phyloP scores from a whole-genome alignment of 2,888 invertebrate genomes.

The Hydriomena furcata region DNA sequence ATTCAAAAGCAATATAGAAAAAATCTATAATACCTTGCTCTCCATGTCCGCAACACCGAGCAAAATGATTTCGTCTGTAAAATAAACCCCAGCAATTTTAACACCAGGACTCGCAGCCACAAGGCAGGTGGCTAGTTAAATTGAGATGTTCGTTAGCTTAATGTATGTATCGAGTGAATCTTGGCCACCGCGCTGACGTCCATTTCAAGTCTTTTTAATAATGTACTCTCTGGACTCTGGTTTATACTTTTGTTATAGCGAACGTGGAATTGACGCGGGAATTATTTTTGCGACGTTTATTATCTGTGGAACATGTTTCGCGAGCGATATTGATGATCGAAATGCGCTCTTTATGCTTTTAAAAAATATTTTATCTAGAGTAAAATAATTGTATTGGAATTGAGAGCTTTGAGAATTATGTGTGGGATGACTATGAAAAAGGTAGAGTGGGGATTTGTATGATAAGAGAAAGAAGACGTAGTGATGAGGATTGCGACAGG shows the following conservation, averaged over 20 bases:
- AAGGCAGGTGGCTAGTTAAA: slow-evolving; percentile 63
- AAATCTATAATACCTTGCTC: background rate
- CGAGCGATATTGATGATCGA: background rate
- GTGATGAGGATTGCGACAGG: no score
- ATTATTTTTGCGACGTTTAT: background rate
- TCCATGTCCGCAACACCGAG: background rate
- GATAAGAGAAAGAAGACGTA: no score
- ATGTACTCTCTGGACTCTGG: slow-evolving; percentile 5
- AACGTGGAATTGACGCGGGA: background rate
- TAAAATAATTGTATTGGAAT: no score
- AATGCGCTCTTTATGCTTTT: no score
- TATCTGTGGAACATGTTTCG: background rate
- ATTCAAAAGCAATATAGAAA: no score
- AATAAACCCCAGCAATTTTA: slow-evolving; percentile 12
- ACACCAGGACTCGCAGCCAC: slow-evolving; percentile 14
- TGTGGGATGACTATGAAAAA: no score
- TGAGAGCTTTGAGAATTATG: no score
- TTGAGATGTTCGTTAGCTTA: slow-evolving; percentile 74
- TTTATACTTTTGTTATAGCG: background rate
- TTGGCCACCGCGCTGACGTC: slow-evolving; percentile 46
- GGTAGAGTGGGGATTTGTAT: no score
- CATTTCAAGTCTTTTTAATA: slow-evolving; percentile 38
- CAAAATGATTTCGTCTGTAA: slow-evolving; percentile 49
- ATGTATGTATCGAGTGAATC: slow-evolving; percentile 68
- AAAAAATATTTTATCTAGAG: no score